Percentiles rank a stretch among this genome's conserved stretches.
phyloP scores from a whole-genome alignment of 2,113 vertebrate species.

The Corythoichthys haematopterus region DNA sequence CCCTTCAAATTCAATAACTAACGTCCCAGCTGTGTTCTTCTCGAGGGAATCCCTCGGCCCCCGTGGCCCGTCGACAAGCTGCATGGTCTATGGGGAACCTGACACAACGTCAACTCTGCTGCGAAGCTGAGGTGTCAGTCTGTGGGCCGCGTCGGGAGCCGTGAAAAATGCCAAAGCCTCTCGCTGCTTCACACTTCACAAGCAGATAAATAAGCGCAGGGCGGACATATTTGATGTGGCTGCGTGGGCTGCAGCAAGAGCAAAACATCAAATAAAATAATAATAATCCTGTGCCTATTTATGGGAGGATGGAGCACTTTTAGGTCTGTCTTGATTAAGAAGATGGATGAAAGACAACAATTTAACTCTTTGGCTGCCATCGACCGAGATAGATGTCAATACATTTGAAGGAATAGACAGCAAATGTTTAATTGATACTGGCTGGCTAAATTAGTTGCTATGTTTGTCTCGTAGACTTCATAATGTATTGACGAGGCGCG shows the following conservation, averaged over 20 bases:
- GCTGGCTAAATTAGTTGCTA: no score
- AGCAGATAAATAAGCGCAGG: slow-evolving; percentile 11
- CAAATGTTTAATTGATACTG: no score
- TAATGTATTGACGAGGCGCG: no score
- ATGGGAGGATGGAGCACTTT: slow-evolving; percentile 16
- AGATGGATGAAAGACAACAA: not conserved
- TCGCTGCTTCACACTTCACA: slow-evolving; percentile 36
- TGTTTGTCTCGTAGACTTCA: no score
- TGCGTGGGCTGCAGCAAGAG: slow-evolving; percentile 20
- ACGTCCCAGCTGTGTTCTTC: slow-evolving; percentile 60
- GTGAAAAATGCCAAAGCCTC: slow-evolving; percentile 24
- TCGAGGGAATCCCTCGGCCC: slow-evolving; percentile 63
- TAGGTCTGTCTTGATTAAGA: not conserved
- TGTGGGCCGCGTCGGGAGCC: slow-evolving; percentile 44
- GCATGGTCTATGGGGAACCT: slow-evolving; percentile 57
- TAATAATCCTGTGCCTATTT: slow-evolving; percentile 28
- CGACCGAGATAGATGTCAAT: no score
- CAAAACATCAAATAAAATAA: slow-evolving; percentile 2
- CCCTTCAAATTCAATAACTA: slow-evolving; percentile 66
- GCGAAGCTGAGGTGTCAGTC: slow-evolving; percentile 55
- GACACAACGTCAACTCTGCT: slow-evolving; percentile 61
- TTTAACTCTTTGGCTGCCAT: not conserved
- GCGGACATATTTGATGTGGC: slow-evolving; percentile 7
- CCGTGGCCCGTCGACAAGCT: slow-evolving; percentile 62
- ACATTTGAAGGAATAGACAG: no score